Evolutionary conservation across 2,113 vertebrate species (phyloP), one percentile per base, ranked within the genome.

Genomic region (Myotis lucifugus): DNA sequence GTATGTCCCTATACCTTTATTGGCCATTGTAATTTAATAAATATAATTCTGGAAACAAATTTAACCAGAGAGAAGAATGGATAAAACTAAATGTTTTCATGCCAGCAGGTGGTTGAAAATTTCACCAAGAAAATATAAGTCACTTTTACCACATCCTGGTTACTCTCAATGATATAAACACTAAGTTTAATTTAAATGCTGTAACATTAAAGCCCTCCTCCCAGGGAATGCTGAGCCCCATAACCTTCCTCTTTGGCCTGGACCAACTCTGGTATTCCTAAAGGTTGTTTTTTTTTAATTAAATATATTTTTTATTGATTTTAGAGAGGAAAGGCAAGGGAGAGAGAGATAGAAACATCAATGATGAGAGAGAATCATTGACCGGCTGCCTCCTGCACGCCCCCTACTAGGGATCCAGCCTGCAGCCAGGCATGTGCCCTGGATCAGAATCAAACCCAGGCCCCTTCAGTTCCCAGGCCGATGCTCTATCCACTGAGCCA

Each of bases 31-130:
- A 70, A 83, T 25, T 87, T 59, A 84, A 72, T 74, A 72, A 34
- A 73, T 32, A 34, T 37, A 67, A 81, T 88, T 88, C 72, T 54
- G 34, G 46, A 70, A 92, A 73, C 13, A 88, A 72, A 92, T 90
- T 82, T 74, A 50, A 96, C 25, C 66, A 73, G 25, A 85, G 34
- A 64, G 48, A 88, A 88, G 59, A 77, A 18, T 46, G 32, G 8
- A 14, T 79, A n/a, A 93, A 96, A 78, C 29, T 14, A 77, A 85
- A 74, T 85, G 9, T 11, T 86, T 92, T 92, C n/a, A n/a, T 81
- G n/a, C 67, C 4, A n/a, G 17, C 7, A 77, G 29, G 15, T 91
- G 32, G 21, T 92, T 81, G 42, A 84, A 90, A 66, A 70, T 93
- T 59, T 88, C 15, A 69, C 70, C 7, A 0, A 56, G 52, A 84